Percentiles rank a stretch among this genome's conserved stretches.
phyloP scores from a whole-genome alignment of 1,140 invertebrate species.

The Heliconius hewitsoni region DNA sequence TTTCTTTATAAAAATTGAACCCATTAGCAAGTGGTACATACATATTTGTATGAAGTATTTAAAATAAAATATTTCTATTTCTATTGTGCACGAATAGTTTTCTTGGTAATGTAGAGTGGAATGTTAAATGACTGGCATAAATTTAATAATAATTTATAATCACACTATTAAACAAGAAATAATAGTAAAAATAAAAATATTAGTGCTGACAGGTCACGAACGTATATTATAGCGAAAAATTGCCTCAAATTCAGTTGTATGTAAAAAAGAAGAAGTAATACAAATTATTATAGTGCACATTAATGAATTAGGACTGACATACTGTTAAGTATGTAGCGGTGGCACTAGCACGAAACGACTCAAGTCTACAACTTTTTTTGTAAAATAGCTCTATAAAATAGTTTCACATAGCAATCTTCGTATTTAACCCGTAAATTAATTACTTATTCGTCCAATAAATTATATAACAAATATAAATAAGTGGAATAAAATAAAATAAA shows the following conservation, averaged over 20 bases:
- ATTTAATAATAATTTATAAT: not conserved
- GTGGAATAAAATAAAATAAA: not conserved
- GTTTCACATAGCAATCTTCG: no score
- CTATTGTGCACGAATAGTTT: not conserved
- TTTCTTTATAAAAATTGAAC: not conserved
- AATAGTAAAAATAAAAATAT: not conserved
- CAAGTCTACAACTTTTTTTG: not conserved
- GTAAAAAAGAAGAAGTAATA: not conserved
- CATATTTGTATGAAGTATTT: no score
- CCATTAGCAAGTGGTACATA: not conserved
- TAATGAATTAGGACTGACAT: not conserved
- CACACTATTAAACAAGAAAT: not conserved
- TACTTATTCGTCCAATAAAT: no score
- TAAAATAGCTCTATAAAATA: not conserved
- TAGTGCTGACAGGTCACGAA: conserved; percentile 6
- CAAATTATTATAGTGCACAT: not conserved
- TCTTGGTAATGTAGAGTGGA: not conserved
- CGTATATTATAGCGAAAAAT: not conserved
- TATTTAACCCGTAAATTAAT: no score
- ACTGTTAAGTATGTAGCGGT: not conserved
- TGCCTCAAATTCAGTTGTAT: not conserved
- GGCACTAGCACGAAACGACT: not conserved
- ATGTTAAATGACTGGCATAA: conserved; percentile 2
- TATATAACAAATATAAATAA: no score
- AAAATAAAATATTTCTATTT: no score